These are phyloP conservation scores for Onthophagus taurus DNA, from an alignment of 1,140 invertebrate species.

Conservation along the genomic window DNA sequence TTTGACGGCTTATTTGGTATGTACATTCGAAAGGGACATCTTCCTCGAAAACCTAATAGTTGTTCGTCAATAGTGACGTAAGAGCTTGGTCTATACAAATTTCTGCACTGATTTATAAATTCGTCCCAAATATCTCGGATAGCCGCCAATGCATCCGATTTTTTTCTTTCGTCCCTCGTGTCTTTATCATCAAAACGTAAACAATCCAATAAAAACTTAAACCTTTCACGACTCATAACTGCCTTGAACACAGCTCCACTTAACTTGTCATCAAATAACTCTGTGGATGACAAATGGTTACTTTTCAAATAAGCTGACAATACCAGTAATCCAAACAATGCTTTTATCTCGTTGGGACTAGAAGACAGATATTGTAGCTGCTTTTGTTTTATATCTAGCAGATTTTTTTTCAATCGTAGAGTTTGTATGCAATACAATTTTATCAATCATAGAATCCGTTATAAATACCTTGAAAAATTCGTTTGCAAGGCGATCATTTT, in stretches of 20 bases:
- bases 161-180: slow-evolving; percentile 24
- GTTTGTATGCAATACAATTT: too few species aligned
- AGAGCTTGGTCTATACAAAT: slow-evolving; percentile 11
- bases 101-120: background rate
- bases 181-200: slow-evolving; percentile 28
- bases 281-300: background rate
- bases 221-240: slow-evolving; percentile 7
- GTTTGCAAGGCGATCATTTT: too few species aligned
- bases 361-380: too few species aligned
- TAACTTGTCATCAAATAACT: background rate
- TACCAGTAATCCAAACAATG: background rate
- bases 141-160: slow-evolving; percentile 30
- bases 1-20: slow-evolving; percentile 6
- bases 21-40: slow-evolving; percentile 31
- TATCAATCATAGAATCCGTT: too few species aligned
- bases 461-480: too few species aligned
- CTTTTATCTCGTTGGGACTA: too few species aligned
- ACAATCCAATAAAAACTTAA: slow-evolving; percentile 11
- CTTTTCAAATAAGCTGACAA: background rate
- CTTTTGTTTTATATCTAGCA: too few species aligned
- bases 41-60: slow-evolving; percentile 29
- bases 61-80: slow-evolving; percentile 33
- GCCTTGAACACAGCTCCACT: slow-evolving; percentile 2
- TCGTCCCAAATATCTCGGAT: too few species aligned
- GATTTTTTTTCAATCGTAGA: too few species aligned